Percentiles rank a stretch among this genome's conserved stretches.
phyloP scores from a whole-genome alignment of 2,888 invertebrate genomes.

The Rhagium mordax region DNA sequence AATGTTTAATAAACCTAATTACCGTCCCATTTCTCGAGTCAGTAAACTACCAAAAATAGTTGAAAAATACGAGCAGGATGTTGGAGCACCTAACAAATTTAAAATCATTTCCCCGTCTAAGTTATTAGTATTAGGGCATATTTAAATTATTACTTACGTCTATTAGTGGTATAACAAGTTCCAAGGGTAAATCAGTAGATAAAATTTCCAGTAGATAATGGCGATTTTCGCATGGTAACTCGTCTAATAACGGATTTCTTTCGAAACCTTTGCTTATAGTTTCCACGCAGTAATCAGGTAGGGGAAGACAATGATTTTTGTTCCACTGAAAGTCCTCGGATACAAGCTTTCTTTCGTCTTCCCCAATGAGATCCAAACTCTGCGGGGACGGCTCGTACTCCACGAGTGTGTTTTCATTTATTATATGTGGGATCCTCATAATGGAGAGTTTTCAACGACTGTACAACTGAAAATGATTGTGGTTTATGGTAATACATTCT shows the following conservation, averaged over 20 bases:
- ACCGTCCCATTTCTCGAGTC: no score
- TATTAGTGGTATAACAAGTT: constrained; percentile 73
- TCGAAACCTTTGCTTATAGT: constrained; percentile 72
- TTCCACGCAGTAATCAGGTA: constrained; percentile 71
- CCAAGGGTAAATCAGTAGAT: constrained; percentile 75
- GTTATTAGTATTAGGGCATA: no score
- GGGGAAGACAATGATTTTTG: constrained; percentile 69
- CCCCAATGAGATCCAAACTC: constrained; percentile 62
- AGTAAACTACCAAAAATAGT: no score
- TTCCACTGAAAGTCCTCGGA: constrained; percentile 74
- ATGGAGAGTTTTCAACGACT: background rate
- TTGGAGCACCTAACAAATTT: no score
- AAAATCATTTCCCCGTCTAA: no score
- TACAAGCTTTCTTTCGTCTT: constrained; percentile 69
- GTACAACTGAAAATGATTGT: background rate
- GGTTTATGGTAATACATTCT: background rate
- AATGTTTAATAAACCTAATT: no score
- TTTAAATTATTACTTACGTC: constrained; percentile 63
- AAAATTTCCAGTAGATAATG: constrained; percentile 76
- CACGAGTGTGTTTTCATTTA: constrained; percentile 68
- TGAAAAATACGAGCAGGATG: no score
- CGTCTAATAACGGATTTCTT: constrained; percentile 72
- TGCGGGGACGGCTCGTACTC: constrained; percentile 69
- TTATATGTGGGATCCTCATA: constrained; percentile 55
- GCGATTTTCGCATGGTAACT: constrained; percentile 74